These are phyloP conservation scores for Omphaloscelis lunosa DNA, from an alignment of 2,888 invertebrate genomes.

Conservation along the genomic window DNA sequence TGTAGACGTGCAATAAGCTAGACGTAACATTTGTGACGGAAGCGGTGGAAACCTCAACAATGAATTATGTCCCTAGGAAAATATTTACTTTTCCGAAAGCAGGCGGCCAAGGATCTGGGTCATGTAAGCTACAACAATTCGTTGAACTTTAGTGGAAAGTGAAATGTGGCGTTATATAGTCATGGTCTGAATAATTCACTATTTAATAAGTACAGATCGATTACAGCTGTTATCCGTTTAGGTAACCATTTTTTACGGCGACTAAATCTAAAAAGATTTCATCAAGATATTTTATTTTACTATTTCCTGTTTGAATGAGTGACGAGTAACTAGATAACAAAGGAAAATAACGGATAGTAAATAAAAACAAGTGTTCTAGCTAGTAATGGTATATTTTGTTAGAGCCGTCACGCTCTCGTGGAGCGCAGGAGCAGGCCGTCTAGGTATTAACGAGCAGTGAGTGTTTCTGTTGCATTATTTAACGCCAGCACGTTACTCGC, in stretches of 20 bases:
- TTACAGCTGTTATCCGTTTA: constrained; percentile 63
- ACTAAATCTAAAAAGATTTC: constrained; percentile 38
- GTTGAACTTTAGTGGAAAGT: constrained; percentile 65
- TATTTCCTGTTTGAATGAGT: constrained; percentile 52
- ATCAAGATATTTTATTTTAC: constrained; percentile 28
- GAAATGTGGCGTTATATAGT: constrained; percentile 63
- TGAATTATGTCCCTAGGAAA: constrained; percentile 54
- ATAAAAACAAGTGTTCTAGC: constrained; percentile 69
- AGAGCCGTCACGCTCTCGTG: constrained; percentile 84
- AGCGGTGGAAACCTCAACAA: constrained; percentile 47
- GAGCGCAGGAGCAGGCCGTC: constrained; percentile 73
- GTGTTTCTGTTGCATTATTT: constrained; percentile 84
- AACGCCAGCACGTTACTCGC: constrained; percentile 71
- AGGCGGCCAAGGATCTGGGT: constrained; percentile 60
- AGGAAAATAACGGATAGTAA: constrained; percentile 67
- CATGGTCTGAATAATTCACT: constrained; percentile 69
- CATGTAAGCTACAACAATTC: constrained; percentile 59
- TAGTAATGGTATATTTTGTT: constrained; percentile 79
- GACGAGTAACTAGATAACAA: constrained; percentile 44
- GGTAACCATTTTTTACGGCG: constrained; percentile 35
- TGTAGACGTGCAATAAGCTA: constrained; percentile 36
- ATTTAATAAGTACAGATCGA: constrained; percentile 66
- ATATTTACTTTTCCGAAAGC: constrained; percentile 52
- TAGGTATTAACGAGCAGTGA: constrained; percentile 74
- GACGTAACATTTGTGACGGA: constrained; percentile 54